Conservation (phyloP, 35 echinoderm and acorn worm genomes). For the Ophioderma brevispina region DNA sequence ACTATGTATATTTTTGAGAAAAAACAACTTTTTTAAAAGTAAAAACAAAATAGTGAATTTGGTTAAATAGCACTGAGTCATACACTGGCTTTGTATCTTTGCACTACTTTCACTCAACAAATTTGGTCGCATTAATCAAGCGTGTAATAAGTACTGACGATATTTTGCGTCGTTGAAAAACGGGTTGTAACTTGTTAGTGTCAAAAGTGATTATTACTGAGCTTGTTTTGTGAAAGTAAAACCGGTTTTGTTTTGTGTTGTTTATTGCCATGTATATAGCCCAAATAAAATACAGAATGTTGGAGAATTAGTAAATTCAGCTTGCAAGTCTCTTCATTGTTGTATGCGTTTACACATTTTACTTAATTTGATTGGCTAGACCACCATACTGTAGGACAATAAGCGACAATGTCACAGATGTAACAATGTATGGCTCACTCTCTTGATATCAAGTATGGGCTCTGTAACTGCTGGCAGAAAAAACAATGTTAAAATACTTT, state of each 20-base stretch:
- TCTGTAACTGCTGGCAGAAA: too few relatives aligned
- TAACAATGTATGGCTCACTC: too few relatives aligned
- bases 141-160: too few relatives aligned
- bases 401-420: too few relatives aligned
- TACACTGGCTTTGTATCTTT: not conserved
- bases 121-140: not conserved
- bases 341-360: too few relatives aligned
- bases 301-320: not conserved
- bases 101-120: not conserved
- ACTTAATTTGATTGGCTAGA: too few relatives aligned
- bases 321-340: too few relatives aligned
- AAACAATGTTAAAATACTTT: too few relatives aligned
- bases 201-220: not conserved
- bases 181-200: not conserved
- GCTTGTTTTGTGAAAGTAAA: not conserved
- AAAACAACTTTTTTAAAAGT: too few relatives aligned
- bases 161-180: not conserved
- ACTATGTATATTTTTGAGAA: too few relatives aligned
- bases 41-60: not conserved
- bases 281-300: constrained; percentile 7
- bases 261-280: constrained; percentile 11
- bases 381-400: too few relatives aligned
- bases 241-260: not conserved
- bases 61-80: not conserved
- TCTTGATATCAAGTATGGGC: too few relatives aligned